Percentiles rank a stretch among this genome's conserved stretches.
These are phyloP conservation scores for Stegophylla sp. DNA, from an alignment of 2,888 invertebrate genomes.

Conservation along the genomic window DNA sequence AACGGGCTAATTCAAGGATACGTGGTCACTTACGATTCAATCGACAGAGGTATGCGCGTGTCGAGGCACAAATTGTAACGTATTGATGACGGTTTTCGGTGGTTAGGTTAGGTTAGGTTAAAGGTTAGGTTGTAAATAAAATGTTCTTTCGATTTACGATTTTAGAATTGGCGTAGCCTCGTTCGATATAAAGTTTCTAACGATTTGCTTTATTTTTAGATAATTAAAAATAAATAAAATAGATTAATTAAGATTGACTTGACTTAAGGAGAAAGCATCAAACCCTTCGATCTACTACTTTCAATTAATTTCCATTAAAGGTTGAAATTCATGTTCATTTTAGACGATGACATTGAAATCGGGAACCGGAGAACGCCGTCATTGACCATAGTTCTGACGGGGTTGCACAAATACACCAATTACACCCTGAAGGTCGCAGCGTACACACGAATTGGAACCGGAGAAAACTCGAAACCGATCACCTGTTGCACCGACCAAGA, in stretches of 20 bases:
- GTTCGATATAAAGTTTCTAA: too few species aligned
- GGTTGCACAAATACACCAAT: constrained; percentile 78
- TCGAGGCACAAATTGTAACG: neutral
- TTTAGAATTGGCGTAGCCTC: too few species aligned
- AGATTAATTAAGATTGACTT: too few species aligned
- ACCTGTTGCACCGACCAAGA: constrained; percentile 82
- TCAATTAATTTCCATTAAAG: too few species aligned
- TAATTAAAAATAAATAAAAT: too few species aligned
- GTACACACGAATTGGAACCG: constrained; percentile 80
- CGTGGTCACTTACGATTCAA: constrained; percentile 71
- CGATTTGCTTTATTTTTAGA: too few species aligned
- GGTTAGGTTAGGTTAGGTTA: too few species aligned
- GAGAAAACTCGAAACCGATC: constrained; percentile 72
- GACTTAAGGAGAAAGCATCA: too few species aligned
- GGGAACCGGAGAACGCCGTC: constrained; percentile 72
- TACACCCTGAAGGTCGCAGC: constrained; percentile 82
- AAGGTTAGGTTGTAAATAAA: too few species aligned
- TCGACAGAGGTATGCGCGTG: constrained; percentile 61
- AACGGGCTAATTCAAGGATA: constrained; percentile 81
- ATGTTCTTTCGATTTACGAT: too few species aligned
- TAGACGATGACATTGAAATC: constrained; percentile 61
- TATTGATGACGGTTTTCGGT: too few species aligned
- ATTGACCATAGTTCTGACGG: constrained; percentile 74
- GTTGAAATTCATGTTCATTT: neutral
- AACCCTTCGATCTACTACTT: too few species aligned